Conservation (phyloP, 92 coral and sea anemone species). For the Zoanthus sansibaricus region DNA sequence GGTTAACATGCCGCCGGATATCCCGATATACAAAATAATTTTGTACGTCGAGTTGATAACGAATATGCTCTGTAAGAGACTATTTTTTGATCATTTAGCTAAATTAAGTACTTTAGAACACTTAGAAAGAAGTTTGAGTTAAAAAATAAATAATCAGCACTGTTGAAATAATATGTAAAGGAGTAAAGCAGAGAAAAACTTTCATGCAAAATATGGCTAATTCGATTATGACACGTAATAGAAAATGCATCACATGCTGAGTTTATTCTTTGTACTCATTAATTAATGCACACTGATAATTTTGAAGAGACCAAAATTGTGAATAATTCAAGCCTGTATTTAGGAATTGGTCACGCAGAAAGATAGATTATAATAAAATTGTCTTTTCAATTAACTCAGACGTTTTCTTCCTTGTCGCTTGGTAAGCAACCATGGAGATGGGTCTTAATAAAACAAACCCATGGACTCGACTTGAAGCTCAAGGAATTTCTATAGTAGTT, state of each 20-base stretch:
- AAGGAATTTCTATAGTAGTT: constrained; percentile 19
- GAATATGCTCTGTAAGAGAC: no score
- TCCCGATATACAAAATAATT: no score
- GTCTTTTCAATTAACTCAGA: no score
- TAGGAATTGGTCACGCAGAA: no score
- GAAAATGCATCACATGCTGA: neutral
- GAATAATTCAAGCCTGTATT: no score
- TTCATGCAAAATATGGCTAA: neutral
- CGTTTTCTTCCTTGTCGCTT: no score
- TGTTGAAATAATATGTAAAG: neutral
- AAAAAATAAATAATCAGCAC: neutral
- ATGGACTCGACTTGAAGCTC: constrained; percentile 11
- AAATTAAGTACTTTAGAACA: neutral
- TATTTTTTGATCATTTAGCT: no score
- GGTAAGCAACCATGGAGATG: constrained; percentile 4
- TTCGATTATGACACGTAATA: neutral
- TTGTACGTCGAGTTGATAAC: no score
- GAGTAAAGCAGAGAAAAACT: neutral
- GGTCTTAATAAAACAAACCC: neutral
- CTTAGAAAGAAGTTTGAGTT: neutral
- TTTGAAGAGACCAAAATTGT: neutral
- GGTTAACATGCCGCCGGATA: no score
- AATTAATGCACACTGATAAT: neutral
- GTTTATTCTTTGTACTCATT: neutral
- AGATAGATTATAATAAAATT: no score